Conservation (phyloP, 2,888 invertebrate species). For the Neocrepidodera transversa region DNA sequence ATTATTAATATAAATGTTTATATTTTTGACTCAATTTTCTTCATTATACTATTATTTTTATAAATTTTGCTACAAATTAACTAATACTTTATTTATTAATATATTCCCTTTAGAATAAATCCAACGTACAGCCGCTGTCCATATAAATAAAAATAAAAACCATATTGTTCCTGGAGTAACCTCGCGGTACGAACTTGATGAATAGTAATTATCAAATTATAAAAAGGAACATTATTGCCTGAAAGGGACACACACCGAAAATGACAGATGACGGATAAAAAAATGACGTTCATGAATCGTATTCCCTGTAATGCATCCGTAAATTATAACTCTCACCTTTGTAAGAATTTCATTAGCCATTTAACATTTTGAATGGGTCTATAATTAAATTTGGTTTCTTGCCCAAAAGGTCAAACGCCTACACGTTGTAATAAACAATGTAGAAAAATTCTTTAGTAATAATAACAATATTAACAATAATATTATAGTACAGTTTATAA, state of each 20-base stretch:
- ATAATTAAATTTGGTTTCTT: slow-evolving; percentile 18
- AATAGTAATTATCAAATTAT: slow-evolving; percentile 41
- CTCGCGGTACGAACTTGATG: slow-evolving; percentile 30
- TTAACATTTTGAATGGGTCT: slow-evolving; percentile 20
- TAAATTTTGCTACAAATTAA: too few species aligned
- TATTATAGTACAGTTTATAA: too few species aligned
- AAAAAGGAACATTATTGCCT: slow-evolving; percentile 36
- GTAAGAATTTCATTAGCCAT: slow-evolving; percentile 17
- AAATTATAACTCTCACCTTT: slow-evolving; percentile 20
- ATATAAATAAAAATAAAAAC: slow-evolving; percentile 14
- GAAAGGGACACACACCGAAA: slow-evolving; percentile 28
- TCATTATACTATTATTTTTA: too few species aligned
- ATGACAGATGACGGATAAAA: slow-evolving; percentile 21
- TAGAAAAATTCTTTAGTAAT: too few species aligned
- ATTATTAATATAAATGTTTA: too few species aligned
- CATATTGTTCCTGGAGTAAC: slow-evolving; percentile 24
- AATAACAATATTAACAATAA: too few species aligned
- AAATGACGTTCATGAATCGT: slow-evolving; percentile 18
- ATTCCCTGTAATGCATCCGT: slow-evolving; percentile 16
- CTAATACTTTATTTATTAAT: neutral
- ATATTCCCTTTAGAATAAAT: too few species aligned
- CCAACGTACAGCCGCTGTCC: too few species aligned
- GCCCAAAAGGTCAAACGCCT: slow-evolving; percentile 7
- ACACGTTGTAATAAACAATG: neutral
- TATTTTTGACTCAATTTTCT: too few species aligned